Conservation (phyloP, 2,888 invertebrate genomes). For the Argyresthia albistria region DNA sequence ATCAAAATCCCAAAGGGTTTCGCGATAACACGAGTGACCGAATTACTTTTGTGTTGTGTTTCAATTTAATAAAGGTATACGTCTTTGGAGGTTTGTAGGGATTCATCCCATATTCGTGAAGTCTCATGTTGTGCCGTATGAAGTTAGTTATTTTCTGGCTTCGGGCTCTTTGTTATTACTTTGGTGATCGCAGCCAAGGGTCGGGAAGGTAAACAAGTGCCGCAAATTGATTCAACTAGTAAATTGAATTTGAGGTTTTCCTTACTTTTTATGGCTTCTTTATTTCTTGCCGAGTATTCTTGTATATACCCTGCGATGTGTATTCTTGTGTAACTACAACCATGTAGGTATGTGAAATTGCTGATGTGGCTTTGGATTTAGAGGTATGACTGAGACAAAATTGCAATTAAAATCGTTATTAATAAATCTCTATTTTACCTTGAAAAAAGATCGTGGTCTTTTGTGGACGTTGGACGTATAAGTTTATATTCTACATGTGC, state of each 20-base stretch:
- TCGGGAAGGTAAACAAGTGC: conserved; percentile 58
- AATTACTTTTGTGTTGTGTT: conserved; percentile 61
- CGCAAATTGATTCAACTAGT: conserved; percentile 50
- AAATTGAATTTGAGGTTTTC: conserved; percentile 45
- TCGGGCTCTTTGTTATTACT: conserved; percentile 71
- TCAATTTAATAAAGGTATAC: conserved; percentile 57
- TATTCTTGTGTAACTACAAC: not conserved
- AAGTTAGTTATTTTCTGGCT: conserved; percentile 68
- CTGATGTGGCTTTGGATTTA: conserved; percentile 11
- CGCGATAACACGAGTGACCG: conserved; percentile 40
- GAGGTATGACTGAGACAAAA: too few relatives aligned
- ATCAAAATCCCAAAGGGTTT: conserved; percentile 35
- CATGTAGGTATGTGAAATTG: too few relatives aligned
- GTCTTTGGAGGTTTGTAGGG: conserved; percentile 58
- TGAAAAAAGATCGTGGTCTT: too few relatives aligned
- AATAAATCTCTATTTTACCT: too few relatives aligned
- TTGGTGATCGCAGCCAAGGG: conserved; percentile 57
- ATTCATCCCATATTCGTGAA: conserved; percentile 53
- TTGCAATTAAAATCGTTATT: too few relatives aligned
- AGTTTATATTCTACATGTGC: too few relatives aligned
- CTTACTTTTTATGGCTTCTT: conserved; percentile 25
- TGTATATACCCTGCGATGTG: conserved; percentile 1
- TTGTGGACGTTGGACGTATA: too few relatives aligned
- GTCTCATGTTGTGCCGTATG: conserved; percentile 54
- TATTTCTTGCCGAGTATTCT: conserved; percentile 17